These are phyloP conservation scores for Ophion costatus DNA, from an alignment of 2,888 invertebrate genomes.

Conservation along the genomic window DNA sequence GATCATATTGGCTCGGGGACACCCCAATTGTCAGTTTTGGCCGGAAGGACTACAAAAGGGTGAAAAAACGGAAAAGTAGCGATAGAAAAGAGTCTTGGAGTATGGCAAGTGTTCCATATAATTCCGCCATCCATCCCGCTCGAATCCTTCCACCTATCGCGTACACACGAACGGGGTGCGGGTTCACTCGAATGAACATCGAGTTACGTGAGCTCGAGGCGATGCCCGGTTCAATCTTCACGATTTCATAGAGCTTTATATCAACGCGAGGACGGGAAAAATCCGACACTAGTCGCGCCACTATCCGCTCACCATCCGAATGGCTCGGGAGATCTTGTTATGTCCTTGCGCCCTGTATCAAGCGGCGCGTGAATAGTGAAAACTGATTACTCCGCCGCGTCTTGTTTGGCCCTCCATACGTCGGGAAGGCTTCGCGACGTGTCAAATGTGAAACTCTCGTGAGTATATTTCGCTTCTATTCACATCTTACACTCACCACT, in stretches of 20 bases:
- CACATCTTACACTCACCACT: no score
- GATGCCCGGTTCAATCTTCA: constrained; percentile 57
- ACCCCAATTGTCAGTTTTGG: no score
- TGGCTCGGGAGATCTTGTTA: constrained; percentile 51
- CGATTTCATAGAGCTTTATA: constrained; percentile 42
- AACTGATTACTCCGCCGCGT: constrained; percentile 51
- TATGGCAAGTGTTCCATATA: neutral
- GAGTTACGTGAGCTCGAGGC: constrained; percentile 48
- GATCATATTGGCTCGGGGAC: no score
- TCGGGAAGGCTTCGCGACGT: neutral
- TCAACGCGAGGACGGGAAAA: constrained; percentile 1
- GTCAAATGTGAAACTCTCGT: neutral
- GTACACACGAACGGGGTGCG: constrained; percentile 21
- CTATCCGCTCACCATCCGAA: constrained; percentile 47
- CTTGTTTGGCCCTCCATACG: constrained; percentile 29
- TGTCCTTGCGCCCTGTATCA: constrained; percentile 39
- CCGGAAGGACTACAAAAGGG: no score
- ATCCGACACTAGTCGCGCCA: constrained; percentile 51
- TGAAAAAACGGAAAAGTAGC: neutral
- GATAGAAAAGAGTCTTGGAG: neutral
- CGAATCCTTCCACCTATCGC: constrained; percentile 3
- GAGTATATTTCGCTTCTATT: neutral
- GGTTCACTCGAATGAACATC: constrained; percentile 56
- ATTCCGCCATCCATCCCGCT: constrained; percentile 1
- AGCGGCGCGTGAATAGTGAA: constrained; percentile 55